Percentiles rank a stretch among this genome's conserved stretches.
Conservation (phyloP, 2,888 invertebrate species). For the Pammene aurita region DNA sequence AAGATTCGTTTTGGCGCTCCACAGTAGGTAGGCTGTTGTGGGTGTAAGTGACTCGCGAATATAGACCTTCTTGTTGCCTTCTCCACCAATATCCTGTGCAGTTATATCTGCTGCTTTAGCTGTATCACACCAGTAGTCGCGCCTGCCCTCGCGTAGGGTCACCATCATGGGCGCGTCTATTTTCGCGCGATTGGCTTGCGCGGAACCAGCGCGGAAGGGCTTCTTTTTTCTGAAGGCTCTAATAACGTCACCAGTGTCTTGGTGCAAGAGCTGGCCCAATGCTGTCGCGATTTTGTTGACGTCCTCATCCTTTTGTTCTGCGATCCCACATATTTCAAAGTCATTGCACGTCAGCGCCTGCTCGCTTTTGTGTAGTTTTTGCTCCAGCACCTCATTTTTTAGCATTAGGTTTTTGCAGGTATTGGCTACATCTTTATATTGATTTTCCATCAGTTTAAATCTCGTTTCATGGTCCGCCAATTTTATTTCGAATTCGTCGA, state of each 20-base stretch:
- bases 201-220: not conserved
- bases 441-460: not conserved
- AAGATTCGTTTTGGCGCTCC: no score
- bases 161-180: not conserved
- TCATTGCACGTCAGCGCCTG: not conserved
- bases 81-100: not conserved
- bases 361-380: not conserved
- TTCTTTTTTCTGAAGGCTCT: conserved; percentile 3
- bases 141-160: not conserved
- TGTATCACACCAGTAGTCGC: not conserved
- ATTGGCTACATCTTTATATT: not conserved
- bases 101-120: not conserved
- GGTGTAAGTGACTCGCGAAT: conserved; percentile 8
- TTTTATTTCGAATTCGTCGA: not conserved
- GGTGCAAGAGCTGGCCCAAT: not conserved
- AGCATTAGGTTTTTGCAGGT: conserved; percentile 5
- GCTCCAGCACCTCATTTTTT: conserved; percentile 1
- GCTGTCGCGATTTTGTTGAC: not conserved
- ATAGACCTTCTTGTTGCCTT: not conserved
- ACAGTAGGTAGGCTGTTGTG: no score
- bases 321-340: not conserved
- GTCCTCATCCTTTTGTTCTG: not conserved
- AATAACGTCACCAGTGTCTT: not conserved
- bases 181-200: not conserved
- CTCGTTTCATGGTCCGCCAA: not conserved